phyloP scores from a whole-genome alignment of 53 echinoderm and acorn worm species.

The Pentamera pediparva region DNA sequence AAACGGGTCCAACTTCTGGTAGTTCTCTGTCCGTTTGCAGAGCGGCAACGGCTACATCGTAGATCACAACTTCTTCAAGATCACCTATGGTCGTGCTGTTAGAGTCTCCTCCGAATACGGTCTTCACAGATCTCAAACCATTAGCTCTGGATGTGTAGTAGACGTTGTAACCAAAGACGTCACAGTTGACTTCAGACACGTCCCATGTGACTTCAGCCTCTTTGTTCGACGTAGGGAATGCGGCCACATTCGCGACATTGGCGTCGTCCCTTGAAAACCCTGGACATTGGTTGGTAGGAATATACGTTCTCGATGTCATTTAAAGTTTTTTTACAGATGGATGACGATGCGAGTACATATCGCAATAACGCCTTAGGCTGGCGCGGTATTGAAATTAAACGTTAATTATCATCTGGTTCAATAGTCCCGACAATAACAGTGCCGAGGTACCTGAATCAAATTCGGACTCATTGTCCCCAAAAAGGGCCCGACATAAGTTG shows the following conservation, averaged over 20 bases:
- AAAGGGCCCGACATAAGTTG: no score
- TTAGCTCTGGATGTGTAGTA: conserved; percentile 37
- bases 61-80: conserved; percentile 35
- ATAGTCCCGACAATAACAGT: no score
- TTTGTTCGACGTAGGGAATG: conserved; percentile 31
- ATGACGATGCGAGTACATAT: no score
- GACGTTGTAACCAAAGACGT: conserved; percentile 74
- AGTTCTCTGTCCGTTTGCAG: conserved; percentile 42
- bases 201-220: conserved; percentile 68
- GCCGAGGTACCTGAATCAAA: no score
- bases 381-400: no score
- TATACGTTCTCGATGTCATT: no score
- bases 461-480: no score
- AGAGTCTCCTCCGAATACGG: conserved; percentile 48
- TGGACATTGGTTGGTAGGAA: not conserved
- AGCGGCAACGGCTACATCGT: conserved; percentile 57
- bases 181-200: conserved; percentile 68
- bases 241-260: conserved; percentile 60
- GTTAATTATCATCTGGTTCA: no score
- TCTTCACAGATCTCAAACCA: not conserved
- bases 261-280: conserved; percentile 54
- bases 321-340: no score
- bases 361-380: no score
- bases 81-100: not conserved
- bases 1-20: conserved; percentile 51